Conservation (phyloP, 2,888 invertebrate genomes). For the Geophilus truncorum region DNA sequence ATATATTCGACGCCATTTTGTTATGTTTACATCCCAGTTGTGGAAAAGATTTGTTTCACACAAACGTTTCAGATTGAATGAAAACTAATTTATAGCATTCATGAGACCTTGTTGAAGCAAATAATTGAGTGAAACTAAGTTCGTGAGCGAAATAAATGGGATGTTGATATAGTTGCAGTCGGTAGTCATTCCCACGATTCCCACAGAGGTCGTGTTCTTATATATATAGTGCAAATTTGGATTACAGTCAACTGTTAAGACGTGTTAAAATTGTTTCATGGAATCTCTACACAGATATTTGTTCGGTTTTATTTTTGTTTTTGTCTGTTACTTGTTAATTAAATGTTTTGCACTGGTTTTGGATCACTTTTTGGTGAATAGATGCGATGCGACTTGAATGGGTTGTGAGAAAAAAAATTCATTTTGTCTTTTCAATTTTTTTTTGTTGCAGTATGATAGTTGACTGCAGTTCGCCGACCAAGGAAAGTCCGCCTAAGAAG, state of each 20-base stretch:
- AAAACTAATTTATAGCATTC: background rate
- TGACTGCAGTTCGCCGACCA: background rate
- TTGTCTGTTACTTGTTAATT: background rate
- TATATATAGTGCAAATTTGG: background rate
- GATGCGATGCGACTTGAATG: too few species aligned
- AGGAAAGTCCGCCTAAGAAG: background rate
- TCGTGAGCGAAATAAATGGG: background rate
- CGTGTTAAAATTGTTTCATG: background rate
- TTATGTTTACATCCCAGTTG: background rate
- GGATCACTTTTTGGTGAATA: background rate
- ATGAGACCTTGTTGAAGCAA: background rate
- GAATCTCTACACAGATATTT: background rate
- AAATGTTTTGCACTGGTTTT: too few species aligned
- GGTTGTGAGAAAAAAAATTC: background rate
- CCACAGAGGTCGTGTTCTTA: too few species aligned
- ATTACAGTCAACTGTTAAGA: background rate
- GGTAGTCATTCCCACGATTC: background rate
- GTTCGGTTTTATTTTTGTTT: background rate
- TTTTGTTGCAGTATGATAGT: background rate
- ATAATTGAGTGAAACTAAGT: background rate
- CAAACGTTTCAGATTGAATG: background rate
- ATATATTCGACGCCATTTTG: conserved; percentile 18
- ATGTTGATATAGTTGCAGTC: background rate
- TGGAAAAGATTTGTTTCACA: background rate
- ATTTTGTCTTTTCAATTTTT: background rate